Base-by-base conservation (phyloP, 2,797 vertebrate genomes). In the Dromococcyx pavoninus region DNA sequence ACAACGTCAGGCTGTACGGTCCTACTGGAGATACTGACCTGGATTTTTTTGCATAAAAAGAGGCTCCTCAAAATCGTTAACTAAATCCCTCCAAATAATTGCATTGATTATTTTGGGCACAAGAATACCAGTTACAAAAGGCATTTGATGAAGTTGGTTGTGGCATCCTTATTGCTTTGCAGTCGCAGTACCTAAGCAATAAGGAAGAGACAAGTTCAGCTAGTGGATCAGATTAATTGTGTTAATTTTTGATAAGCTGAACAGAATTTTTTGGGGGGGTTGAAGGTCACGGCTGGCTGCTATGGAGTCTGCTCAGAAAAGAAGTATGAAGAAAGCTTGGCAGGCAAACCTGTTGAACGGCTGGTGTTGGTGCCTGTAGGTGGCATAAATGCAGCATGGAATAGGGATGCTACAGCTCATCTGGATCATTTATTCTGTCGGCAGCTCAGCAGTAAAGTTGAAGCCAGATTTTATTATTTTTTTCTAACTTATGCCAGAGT, bases 341-440 rank as follows among this genome's bases (percentile, higher is more conserved):
- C 62, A 13, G 39, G 46, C 54, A 75, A 72, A 54, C 9, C 50
- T 44, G 43, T 19, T 13, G 61, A 41, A 48, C 86, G 60, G 72
- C 39, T 23, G 57, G 35, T 46, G 5, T 73, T 73, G 17, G 30
- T n/a, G 88, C 96, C 96, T 96, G 91, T 82, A 97, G 97, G 86
- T 97, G 97, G 92, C 96, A 94, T 90, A 93, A 66, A 80, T 23
- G 89, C 93, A 85, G 74, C 94, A 11, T 46, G 65, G 23, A 96
- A 93, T 73, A 22, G 30, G 62, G 30, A 25, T 16, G 54, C 54
- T 46, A 1, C 50, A 46, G 2, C 1, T 65, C 17, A 19, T n/a
- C 67, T 46, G 46, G 93, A 25, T 5, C 21, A 7, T 10, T 56
- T 61, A 3, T 17, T 37, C 73, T 85, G 17, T 33, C 64, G 87